Evolutionary conservation across 2,888 invertebrate species (phyloP), one percentile per base, ranked within the genome.

Genomic region (Dione vanillae): DNA sequence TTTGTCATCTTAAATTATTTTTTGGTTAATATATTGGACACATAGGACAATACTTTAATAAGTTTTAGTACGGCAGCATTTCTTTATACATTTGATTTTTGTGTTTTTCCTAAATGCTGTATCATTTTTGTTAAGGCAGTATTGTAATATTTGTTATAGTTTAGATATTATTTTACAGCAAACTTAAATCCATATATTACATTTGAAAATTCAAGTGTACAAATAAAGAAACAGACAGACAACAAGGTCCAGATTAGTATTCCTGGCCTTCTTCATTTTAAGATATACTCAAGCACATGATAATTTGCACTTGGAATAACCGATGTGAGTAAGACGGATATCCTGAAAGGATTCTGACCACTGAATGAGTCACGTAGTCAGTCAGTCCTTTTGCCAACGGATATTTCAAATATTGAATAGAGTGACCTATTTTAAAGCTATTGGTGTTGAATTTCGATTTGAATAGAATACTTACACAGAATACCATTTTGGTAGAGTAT

Each of bases 321-420:
- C 14, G n/a, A 27, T 45, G 45, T 59, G 51, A 61, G 56, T 65
- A 59, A 59, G 12, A 52, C 11, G 59, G 45, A 20, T 62, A 27
- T 41, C 47, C 62, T 66, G 52, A 70, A 67, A 67, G 59, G 47
- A 62, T 54, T n/a, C 43, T 67, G 52, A 70, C 65, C 71, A 49
- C 64, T 69, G 71, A 69, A 69, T 65, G 58, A 71, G 54, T 65
- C 69, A 69, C 74, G 69, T 69, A 74, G 69, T 59, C n/a, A 69
- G 64, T 67, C 68, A 65, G 67, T 67, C 69, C 74, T 69, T 61
- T 65, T 56, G 45, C 65, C 69, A 65, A 58, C 43, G 66, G 74
- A 74, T 83, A 85, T 87, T 86, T 82, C 77, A 83, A 84, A 83
- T 85, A 87, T 87, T 86, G 86, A 87, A 87, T 85, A 82, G 87